Evolutionary conservation across 2,113 vertebrate genomes (phyloP).

Genomic region (Poeciliopsis retropinna): DNA sequence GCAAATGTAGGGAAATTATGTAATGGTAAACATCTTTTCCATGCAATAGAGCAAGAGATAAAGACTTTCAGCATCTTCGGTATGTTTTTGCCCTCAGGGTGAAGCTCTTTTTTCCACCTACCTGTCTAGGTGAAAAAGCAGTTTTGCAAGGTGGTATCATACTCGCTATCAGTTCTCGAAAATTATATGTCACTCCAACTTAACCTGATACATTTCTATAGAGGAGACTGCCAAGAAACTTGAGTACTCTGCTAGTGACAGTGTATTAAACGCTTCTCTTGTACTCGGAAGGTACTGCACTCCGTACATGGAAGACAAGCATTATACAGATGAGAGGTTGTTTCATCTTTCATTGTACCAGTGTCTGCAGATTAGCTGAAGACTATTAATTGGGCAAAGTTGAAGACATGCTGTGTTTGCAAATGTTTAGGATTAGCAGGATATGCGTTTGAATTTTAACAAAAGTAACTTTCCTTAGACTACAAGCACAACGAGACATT

Average conservation of each 20-base stretch:
- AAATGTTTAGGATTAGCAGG: constrained; percentile 4
- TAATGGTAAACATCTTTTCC: constrained; percentile 53
- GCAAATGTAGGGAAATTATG: constrained; percentile 39
- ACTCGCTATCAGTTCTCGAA: constrained; percentile 73
- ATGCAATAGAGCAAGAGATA: constrained; percentile 59
- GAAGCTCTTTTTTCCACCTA: constrained; percentile 54
- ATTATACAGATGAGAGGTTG: constrained; percentile 12
- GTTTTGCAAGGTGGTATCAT: constrained; percentile 73
- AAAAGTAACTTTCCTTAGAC: constrained; percentile 17
- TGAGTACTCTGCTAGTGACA: constrained; percentile 39
- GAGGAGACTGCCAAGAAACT: constrained; percentile 50
- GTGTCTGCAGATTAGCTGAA: constrained; percentile 11
- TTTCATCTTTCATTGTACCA: constrained; percentile 30
- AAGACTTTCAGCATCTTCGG: constrained; percentile 66
- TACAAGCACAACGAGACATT: constrained; percentile 35
- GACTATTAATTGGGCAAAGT: constrained; percentile 43
- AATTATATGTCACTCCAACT: constrained; percentile 80
- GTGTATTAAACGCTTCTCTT: constrained; percentile 39
- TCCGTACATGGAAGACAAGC: constrained; percentile 33
- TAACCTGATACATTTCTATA: constrained; percentile 57
- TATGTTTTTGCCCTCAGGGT: constrained; percentile 67
- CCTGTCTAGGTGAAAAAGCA: constrained; percentile 64
- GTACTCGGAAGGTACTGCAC: constrained; percentile 25
- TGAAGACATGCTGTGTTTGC: constrained; percentile 9
- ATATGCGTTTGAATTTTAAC: constrained; percentile 13